Base-by-base conservation (phyloP, 2,888 invertebrate species). In the Amblyjoppa proteus region DNA sequence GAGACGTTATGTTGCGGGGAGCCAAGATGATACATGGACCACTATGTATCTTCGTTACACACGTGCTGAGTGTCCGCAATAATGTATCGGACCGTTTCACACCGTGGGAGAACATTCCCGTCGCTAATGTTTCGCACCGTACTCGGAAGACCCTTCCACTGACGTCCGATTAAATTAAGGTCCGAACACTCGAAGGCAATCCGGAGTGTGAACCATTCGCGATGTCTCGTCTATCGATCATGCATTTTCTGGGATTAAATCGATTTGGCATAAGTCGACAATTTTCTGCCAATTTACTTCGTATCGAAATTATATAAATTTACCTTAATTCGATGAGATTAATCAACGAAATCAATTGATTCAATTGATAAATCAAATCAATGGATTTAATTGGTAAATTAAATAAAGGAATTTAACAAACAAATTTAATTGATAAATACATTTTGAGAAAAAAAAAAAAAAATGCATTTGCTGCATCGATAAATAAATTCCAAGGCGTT, bases 91-190 rank as follows among this genome's bases (percentile, higher is more conserved):
- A 76, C 71, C 38, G 70, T 75, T 74, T 68, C 85, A 56, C 83
- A 86, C 49, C 41, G 68, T 66, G 34, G 34, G 64, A 49, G 71
- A 77, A 71, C 31, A 56, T 68, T 53, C 61, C 25, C 68, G 20
- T 61, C 49, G 78, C 69, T 85, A 82, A 81, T 81, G 77, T 78
- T 45, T 82, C 84, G 73, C 71, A 80, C 75, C 53, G 20, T 76
- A 80, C 83, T 84, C 83, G 49, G 56, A 69, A 68, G 58, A 34
- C 69, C 81, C 78, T 77, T 77, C 69, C 73, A 64, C 77, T 61
- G 7, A 28, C 45, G 81, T 74, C 80, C 70, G 79, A 85, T 85
- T 83, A 80, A 79, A 85, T 85, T 85, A 85, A 25, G 73, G 66
- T 80, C 66, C 68, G 71, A 80, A 73, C 83, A 76, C 71, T 76